A percentile compares a stretch with the other conserved stretches of the same genome.
Evolutionary conservation across 2,888 invertebrate species (phyloP).

Genomic region (Heteropelma amictum): DNA sequence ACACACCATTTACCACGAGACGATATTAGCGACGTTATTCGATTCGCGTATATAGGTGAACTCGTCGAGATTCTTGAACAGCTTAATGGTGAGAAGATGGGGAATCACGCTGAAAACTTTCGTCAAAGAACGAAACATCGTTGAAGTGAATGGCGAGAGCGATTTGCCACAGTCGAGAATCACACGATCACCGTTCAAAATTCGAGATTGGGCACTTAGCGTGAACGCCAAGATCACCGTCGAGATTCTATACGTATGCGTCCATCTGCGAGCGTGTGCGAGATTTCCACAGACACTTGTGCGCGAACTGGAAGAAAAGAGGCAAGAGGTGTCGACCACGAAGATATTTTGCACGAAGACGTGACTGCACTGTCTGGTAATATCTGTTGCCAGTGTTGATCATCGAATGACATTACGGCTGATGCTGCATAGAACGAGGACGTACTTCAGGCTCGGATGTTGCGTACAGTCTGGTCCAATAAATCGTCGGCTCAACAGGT

Average conservation of each 20-base stretch:
- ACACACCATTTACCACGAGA: neutral
- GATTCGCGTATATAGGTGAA: neutral
- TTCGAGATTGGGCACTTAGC: constrained; percentile 65
- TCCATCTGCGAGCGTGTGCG: no score
- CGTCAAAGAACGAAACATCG: constrained; percentile 34
- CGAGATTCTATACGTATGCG: neutral
- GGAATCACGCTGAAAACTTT: constrained; percentile 13
- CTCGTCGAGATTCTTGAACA: neutral
- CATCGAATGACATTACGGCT: constrained; percentile 47
- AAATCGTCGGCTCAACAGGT: neutral
- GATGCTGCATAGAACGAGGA: constrained; percentile 15
- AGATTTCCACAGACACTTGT: neutral
- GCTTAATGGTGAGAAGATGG: constrained; percentile 33
- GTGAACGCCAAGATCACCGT: constrained; percentile 48
- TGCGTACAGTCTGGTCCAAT: constrained; percentile 10
- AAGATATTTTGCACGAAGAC: constrained; percentile 46
- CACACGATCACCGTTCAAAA: constrained; percentile 64
- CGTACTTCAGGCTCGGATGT: neutral
- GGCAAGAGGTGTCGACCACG: constrained; percentile 51
- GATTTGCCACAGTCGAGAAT: constrained; percentile 60
- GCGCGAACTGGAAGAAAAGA: constrained; percentile 23
- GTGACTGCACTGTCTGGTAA: constrained; percentile 40
- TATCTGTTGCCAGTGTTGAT: constrained; percentile 33
- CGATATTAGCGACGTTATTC: neutral
- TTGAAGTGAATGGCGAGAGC: constrained; percentile 51